A percentile compares a stretch with the other conserved stretches of the same genome.
These are phyloP conservation scores for Cynaeus angustus DNA, from an alignment of 2,888 invertebrate genomes.

Conservation along the genomic window DNA sequence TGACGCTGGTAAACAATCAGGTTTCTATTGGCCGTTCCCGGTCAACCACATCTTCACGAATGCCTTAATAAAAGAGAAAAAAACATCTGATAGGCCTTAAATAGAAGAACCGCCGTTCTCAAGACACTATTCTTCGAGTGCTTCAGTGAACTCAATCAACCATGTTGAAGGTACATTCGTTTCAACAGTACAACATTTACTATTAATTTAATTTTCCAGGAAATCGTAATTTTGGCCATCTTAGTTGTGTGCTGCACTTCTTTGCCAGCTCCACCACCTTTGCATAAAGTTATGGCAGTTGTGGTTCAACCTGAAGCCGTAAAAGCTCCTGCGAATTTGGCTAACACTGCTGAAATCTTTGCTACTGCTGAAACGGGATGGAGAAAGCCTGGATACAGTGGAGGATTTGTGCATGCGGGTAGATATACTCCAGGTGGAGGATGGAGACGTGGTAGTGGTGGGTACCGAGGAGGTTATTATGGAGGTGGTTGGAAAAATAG, in stretches of 20 bases:
- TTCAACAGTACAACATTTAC: background rate
- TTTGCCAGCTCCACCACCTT: slow-evolving; percentile 6
- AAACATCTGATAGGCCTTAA: slow-evolving; percentile 22
- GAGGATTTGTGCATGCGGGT: slow-evolving; percentile 43
- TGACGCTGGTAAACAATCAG: slow-evolving; percentile 18
- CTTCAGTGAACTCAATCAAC: background rate
- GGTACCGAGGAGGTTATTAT: slow-evolving; percentile 59
- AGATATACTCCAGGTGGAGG: slow-evolving; percentile 43
- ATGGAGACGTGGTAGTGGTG: slow-evolving; percentile 35
- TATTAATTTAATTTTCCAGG: background rate
- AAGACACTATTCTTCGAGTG: background rate
- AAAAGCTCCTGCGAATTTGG: background rate
- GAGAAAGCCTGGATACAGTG: slow-evolving; percentile 21
- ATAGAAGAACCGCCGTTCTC: slow-evolving; percentile 15
- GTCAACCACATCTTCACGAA: slow-evolving; percentile 17
- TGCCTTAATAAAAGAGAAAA: slow-evolving; percentile 21
- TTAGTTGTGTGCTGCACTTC: slow-evolving; percentile 5
- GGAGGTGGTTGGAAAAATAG: slow-evolving; percentile 48
- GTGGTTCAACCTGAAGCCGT: slow-evolving; percentile 16
- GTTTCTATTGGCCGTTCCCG: slow-evolving; percentile 27
- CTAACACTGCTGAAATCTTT: slow-evolving; percentile 14
- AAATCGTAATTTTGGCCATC: slow-evolving; percentile 6
- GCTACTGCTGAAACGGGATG: slow-evolving; percentile 31
- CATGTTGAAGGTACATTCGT: slow-evolving; percentile 20
- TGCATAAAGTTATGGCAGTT: slow-evolving; percentile 19